Evolutionary conservation across 2,797 vertebrate genomes (phyloP), one percentile per base, ranked within the genome.

Genomic region (Phrynocephalus vlangalii): DNA sequence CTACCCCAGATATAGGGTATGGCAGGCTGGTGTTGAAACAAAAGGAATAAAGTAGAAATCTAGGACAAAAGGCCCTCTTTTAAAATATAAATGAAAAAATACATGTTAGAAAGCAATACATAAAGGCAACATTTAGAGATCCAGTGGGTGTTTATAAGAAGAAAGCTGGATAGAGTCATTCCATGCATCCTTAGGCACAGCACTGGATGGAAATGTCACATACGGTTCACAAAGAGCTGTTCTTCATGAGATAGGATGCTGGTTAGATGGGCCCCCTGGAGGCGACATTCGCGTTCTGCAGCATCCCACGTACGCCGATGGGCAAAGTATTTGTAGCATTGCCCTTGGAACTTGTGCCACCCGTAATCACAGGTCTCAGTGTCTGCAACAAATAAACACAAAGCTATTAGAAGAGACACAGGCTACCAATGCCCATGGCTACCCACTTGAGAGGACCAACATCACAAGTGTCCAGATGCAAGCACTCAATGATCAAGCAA

Each of bases 321-420:
- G 3, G 98, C 98, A 16, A 98, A 98, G 95, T 99, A 98, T 92
- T 97, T 99, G 96, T 99, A 99, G 96, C 99, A 99, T 86, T 99
- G 98, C 26, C 99, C 98, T 92, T 99, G 99, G 94, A 99, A 99
- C 92, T 99, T 99, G 94, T 99, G 98, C 99, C 99, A 99, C 87
- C 99, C 98, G 0, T 99, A 98, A 93, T 97, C 98, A 94, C 99
- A 99, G 0, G 94, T 97, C 95, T 99, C 98, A 0, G 98, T 99
- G 93, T 99, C 99, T 99, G 96, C 75, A 85, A 88, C 48, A 86
- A 79, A 89, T 0, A 78, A 88, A 1, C 84, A 79, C 86, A 91
- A 87, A 93, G 44, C 0, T 48, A 24, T 81, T 82, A 20, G 0
- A 4, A 5, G 68, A 28, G 30, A 88, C 15, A 66, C 33, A 52